phyloP scores from a whole-genome alignment of 2,113 vertebrate species.

The Brachyistius frenatus region DNA sequence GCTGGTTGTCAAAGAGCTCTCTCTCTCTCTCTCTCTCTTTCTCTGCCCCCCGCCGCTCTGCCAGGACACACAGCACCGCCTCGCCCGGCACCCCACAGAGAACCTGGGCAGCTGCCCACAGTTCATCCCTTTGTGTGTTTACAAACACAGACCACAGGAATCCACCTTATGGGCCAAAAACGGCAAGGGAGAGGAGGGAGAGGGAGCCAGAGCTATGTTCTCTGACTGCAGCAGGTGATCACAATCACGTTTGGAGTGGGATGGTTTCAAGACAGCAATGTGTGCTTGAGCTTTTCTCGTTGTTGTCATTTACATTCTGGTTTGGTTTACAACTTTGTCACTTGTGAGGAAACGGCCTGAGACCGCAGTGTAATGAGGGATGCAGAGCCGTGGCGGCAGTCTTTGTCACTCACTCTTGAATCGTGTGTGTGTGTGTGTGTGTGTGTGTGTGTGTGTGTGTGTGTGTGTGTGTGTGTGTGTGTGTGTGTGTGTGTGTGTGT shows the following conservation, averaged over 20 bases:
- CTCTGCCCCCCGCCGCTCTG: slow-evolving; percentile 23
- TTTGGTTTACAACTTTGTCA: slow-evolving; percentile 40
- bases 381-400: slow-evolving; percentile 30
- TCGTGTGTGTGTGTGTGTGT: slow-evolving; percentile 3
- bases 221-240: slow-evolving; percentile 42
- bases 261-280: slow-evolving; percentile 25
- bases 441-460: no score
- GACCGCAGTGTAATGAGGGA: slow-evolving; percentile 51
- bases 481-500: slow-evolving; percentile 6
- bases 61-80: slow-evolving; percentile 31
- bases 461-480: no score
- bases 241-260: slow-evolving; percentile 15
- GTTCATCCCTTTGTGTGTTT: slow-evolving; percentile 63
- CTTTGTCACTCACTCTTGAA: slow-evolving; percentile 50
- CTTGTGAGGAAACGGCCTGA: slow-evolving; percentile 50
- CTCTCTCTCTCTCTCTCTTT: slow-evolving; percentile 15
- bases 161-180: slow-evolving; percentile 66
- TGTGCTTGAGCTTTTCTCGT: slow-evolving; percentile 20
- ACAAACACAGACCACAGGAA: slow-evolving; percentile 77
- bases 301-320: slow-evolving; percentile 19
- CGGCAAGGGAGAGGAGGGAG: slow-evolving; percentile 3
- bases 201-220: slow-evolving; percentile 5
- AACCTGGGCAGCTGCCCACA: slow-evolving; percentile 41
- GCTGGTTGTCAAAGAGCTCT: slow-evolving; percentile 45
- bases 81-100: slow-evolving; percentile 26